Base-by-base conservation (phyloP, 2,888 invertebrate species). In the Amphimallon solstitiale region DNA sequence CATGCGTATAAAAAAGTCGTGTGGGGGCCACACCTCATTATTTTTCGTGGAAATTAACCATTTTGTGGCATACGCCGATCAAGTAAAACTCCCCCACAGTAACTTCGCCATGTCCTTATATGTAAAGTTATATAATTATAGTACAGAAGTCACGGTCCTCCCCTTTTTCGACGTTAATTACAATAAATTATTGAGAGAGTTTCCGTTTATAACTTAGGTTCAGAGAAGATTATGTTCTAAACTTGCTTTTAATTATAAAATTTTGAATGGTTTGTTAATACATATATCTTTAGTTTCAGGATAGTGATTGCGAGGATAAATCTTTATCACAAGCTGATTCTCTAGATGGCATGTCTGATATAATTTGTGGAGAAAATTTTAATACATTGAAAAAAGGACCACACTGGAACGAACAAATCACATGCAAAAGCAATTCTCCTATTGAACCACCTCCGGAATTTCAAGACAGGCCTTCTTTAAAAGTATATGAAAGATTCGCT, bases 361-460 rank as follows among this genome's bases (percentile, higher is more conserved):
- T 88, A 15, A 92, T 92, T 88, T 90, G 91, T 74, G 90, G 90
- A 10, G 92, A 92, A 79, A 91, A 92, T 81, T 93, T 92, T 78
- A 93, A 92, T 78, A 93, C 92, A 1, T 84, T 93, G 69, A 93
- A 92, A 78, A 93, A 93, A 81, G 92, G 91, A 19, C 92, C 92
- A 7, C 84, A 84, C 61, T 86, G 86, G 84, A 81, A 79, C 17
- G 85, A 85, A 68, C 72, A 83, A 21, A 78, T 82, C 19, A 78
- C 81, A 6, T 86, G 87, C 67, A 88, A 88, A 56, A 86, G 86
- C 73, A 77, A 86, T 61, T 84, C 86, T 34, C 88, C 91, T 12
- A 93, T 94, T 71, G 92, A 93, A 77, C 94, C 94, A 68, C 94
- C 94, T 12, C 90, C 90, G 12, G 92, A 94, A 79, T 94, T 94